Base-by-base conservation (phyloP, 1,140 invertebrate species). In the Gonatopus flavifemur region DNA sequence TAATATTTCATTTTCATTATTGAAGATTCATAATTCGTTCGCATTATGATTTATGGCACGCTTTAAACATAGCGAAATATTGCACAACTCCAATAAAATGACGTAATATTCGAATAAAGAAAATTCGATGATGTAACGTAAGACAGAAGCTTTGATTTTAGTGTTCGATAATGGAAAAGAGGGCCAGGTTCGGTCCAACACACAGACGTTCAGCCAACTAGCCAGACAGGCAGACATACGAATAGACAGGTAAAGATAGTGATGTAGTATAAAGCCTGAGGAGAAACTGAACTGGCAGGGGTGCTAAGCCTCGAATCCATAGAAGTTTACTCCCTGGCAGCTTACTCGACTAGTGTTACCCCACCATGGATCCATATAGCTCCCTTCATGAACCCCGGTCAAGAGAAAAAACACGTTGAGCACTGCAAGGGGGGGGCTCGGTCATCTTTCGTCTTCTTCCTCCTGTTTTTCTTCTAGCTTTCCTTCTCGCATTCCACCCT, bases 341-440 rank as follows among this genome's bases (percentile, higher is more conserved):
- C 74, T 78, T 78, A 78, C 66, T 68, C 69, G 69, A 64, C 73
- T 78, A 76, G 60, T 69, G 65, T 77, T 78, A 78, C 74, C 62
- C 57, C 55, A 15, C 15, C 32, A 42, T 18, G 19, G 25, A 35
- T 21, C 22, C 45, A 5, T 20, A 15, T 20, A 15, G 46, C 13
- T n/a, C 20, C n/a, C 39, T 44, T n/a, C 39, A 35, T 38, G 5
- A 2, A 47, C 43, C 20, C 31, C 45, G 22, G 9, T 2, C 39
- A 30, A n/a, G 25, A 59, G 32, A 19, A 51, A 43, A 42, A 44
- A 20, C 22, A 8, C 47, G 22, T 22, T 2, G 2, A 3, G 13
- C 8, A 4, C 25, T 12, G 24, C 43, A 54, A 46, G 66, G 57
- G 61, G 52, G 52, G 50, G 53, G 22, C 55, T 54, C 44, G 39